A percentile compares a stretch with the other conserved stretches of the same genome.
phyloP scores from a whole-genome alignment of 92 coral and sea anemone genomes.

The Ricordea florida region DNA sequence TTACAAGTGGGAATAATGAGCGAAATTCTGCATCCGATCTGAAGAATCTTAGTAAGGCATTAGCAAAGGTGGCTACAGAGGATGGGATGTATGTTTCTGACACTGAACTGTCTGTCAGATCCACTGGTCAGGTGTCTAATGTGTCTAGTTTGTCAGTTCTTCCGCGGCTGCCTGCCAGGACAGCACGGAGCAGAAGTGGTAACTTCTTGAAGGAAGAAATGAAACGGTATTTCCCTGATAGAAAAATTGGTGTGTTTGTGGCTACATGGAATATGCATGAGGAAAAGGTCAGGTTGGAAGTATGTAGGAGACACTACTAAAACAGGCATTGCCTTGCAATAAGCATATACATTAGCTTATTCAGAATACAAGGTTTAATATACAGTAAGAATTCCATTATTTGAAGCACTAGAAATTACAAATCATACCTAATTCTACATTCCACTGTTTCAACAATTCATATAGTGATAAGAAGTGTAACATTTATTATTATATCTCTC shows the following conservation, averaged over 20 bases:
- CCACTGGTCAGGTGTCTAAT: conserved; percentile 57
- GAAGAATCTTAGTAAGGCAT: conserved; percentile 24
- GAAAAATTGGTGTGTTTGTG: conserved; percentile 77
- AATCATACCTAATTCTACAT: no score
- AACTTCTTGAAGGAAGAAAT: conserved; percentile 91
- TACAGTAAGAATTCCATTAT: no score
- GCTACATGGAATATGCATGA: conserved; percentile 99
- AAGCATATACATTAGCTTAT: no score
- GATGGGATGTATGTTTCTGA: conserved; percentile 70
- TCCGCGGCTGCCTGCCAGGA: conserved; percentile 79
- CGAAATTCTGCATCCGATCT: conserved; percentile 60
- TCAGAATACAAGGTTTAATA: no score
- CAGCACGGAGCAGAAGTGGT: conserved; percentile 80
- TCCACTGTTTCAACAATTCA: no score
- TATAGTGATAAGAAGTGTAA: no score
- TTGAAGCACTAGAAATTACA: no score
- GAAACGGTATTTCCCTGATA: conserved; percentile 90
- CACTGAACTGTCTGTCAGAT: conserved; percentile 54
- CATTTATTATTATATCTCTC: no score
- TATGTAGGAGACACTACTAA: no score
- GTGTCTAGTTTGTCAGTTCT: conserved; percentile 51
- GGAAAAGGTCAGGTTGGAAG: conserved; percentile 90
- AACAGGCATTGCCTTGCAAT: no score
- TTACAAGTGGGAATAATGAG: neutral
- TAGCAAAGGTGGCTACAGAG: neutral